These are phyloP conservation scores for Bubo bubo DNA, from an alignment of 2,113 vertebrate species.

Conservation along the genomic window DNA sequence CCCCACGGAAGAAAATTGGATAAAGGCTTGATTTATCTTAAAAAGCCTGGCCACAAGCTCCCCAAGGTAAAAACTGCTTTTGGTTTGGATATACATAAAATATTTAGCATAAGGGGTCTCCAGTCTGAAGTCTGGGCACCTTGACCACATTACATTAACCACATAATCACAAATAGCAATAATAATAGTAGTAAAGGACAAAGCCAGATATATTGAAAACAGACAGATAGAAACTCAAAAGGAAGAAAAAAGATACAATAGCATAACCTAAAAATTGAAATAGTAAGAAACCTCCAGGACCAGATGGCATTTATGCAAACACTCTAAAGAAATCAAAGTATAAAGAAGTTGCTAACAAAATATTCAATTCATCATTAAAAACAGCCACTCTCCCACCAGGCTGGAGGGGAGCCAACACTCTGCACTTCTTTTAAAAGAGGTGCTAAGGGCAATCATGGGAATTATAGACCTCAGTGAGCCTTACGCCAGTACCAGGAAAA, in stretches of 20 bases:
- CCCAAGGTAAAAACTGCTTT: background rate
- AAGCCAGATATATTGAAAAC: background rate
- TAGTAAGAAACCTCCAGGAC: background rate
- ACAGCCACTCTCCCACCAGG: background rate
- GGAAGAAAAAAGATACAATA: background rate
- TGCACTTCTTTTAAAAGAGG: conserved; percentile 51
- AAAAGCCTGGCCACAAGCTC: background rate
- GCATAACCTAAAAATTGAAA: background rate
- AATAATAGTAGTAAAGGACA: background rate
- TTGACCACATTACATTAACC: background rate
- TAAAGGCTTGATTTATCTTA: background rate
- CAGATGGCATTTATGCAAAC: conserved; percentile 9
- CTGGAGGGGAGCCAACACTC: conserved; percentile 38
- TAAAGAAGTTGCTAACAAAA: conserved; percentile 9
- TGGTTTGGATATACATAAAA: background rate
- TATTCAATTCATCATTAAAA: conserved; percentile 31
- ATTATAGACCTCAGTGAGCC: conserved; percentile 66
- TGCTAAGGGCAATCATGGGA: conserved; percentile 67
- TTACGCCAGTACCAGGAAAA: conserved; percentile 53
- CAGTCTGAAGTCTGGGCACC: background rate
- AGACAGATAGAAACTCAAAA: background rate
- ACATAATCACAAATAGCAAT: background rate
- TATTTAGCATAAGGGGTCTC: background rate
- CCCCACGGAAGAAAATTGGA: background rate
- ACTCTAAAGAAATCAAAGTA: background rate